Evolutionary conservation across 2,888 invertebrate species (phyloP), one percentile per base, ranked within the genome.

Genomic region (Drosophila nr. medialis): DNA sequence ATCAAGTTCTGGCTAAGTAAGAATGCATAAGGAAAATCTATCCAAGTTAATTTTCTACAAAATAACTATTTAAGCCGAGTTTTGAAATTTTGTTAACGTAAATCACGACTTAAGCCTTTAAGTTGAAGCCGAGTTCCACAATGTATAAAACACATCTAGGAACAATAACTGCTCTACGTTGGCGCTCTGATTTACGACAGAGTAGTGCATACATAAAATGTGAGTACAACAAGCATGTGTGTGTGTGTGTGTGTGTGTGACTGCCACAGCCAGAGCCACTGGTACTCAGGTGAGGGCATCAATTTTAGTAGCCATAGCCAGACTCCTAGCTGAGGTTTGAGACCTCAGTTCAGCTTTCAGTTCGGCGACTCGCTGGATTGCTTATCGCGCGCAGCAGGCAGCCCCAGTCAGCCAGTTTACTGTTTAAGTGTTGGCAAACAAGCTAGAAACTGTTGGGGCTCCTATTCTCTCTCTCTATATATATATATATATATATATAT

Each of bases 341-440:
- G 32, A 34, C 18, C 58, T 64, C 64, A 55, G 55, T 56, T 55
- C 64, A 60, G 55, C 60, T 55, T 34, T 24, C 32, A 15, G 55
- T 70, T n/a, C 27, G 51, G 40, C 49, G 76, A 64, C 65, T 61
- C n/a, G 29, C 56, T 51, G 64, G 55, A 58, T 56, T 60, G 64
- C 77, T 77, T 77, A 77, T 77, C 77, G 71, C 65, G 64, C 55
- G 59, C 50, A 53, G 36, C 79, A 64, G 75, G 34, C 64, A 62
- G 62, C 24, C 65, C 24, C 65, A 53, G 66, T 11, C 45, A 34
- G 64, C 54, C 63, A 64, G 72, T 58, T 55, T 64, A 56, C 73
- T 75, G 72, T 73, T 86, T 71, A 86, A 85, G 84, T 90, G 90
- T 88, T 90, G 86, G 83, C 80, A 86, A 84, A 84, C 90, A 84